Conservation (phyloP, 2,113 vertebrate genomes). For the Corythornis cristatus region DNA sequence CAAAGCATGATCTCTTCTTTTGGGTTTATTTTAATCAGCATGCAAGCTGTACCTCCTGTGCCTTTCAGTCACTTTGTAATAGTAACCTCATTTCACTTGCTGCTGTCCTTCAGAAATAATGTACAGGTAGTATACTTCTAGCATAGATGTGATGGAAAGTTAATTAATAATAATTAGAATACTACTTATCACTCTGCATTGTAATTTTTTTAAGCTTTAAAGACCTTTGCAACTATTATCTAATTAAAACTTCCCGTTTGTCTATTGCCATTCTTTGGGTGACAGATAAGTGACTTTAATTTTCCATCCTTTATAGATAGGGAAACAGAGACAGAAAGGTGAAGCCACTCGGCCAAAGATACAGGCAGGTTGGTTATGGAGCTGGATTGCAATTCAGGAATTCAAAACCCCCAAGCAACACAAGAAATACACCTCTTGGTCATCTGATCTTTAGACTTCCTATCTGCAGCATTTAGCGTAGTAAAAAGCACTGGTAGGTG, state of each 20-base stretch:
- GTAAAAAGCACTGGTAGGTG: background rate
- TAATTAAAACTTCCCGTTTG: slow-evolving; percentile 11
- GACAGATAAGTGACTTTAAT: background rate
- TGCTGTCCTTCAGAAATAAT: background rate
- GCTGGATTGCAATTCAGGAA: background rate
- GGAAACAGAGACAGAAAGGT: background rate
- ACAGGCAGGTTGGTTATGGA: background rate
- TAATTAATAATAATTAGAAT: slow-evolving; percentile 38
- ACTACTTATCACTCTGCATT: background rate
- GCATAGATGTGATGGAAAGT: background rate
- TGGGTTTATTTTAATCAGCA: background rate
- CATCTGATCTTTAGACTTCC: background rate
- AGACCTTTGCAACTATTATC: background rate
- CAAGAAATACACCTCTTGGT: background rate
- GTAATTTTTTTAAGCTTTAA: background rate
- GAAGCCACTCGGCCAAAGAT: background rate
- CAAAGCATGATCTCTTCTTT: background rate
- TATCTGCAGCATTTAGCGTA: background rate
- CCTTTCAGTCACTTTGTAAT: background rate
- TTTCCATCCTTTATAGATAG: background rate
- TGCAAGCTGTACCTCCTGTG: background rate
- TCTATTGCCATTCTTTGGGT: background rate
- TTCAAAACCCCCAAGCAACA: background rate
- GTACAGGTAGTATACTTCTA: background rate
- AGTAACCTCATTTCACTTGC: background rate